A percentile compares a stretch with the other conserved stretches of the same genome.
These are phyloP conservation scores for Malaclemys terrapin DNA, from an alignment of 2,113 vertebrate genomes.

Conservation along the genomic window DNA sequence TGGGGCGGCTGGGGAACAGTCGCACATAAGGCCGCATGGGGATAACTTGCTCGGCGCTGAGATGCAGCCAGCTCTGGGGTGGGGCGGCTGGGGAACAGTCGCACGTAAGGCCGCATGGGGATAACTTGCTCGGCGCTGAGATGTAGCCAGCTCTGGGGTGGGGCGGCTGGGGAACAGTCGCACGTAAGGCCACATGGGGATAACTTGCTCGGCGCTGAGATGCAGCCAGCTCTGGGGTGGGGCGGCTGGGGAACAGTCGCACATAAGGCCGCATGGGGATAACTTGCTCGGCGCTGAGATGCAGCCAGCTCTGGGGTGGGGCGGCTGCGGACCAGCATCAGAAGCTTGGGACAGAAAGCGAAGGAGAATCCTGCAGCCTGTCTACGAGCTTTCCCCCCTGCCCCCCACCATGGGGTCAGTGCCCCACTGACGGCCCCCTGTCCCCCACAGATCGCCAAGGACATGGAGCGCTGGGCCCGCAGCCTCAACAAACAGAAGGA, in stretches of 20 bases:
- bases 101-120: too few relatives aligned
- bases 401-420: background rate
- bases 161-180: background rate
- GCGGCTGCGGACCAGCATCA: background rate
- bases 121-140: too few relatives aligned
- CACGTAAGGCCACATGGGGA: accelerated
- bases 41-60: too few relatives aligned
- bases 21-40: too few relatives aligned
- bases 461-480: conserved; percentile 94
- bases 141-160: too few relatives aligned
- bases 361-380: background rate
- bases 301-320: background rate
- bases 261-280: background rate
- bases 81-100: too few relatives aligned
- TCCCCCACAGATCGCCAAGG: conserved; percentile 88
- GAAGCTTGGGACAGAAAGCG: background rate
- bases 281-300: background rate
- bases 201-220: accelerated
- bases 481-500: conserved; percentile 93
- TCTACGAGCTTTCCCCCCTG: too few relatives aligned
- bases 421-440: background rate
- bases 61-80: too few relatives aligned
- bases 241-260: background rate
- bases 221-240: background rate
- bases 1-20: too few relatives aligned